Percentiles rank a stretch among this genome's conserved stretches.
Evolutionary conservation across 2,888 invertebrate genomes (phyloP).

Genomic region (Steinernema carpocapsae): DNA sequence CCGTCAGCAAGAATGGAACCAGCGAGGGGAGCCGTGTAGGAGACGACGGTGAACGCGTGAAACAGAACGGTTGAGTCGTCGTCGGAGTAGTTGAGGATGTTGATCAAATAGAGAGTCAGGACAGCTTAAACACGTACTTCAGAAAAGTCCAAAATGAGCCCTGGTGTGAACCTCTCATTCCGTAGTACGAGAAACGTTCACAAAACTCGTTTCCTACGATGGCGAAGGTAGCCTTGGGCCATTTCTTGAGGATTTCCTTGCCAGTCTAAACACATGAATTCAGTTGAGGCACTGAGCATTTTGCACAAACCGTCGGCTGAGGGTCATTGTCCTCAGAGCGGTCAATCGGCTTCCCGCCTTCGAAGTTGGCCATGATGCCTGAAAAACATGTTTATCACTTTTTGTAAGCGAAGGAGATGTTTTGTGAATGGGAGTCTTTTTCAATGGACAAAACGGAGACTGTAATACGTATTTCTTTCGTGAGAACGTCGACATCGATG

Average conservation of each 20-base stretch:
- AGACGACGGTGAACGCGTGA: slow-evolving; percentile 86
- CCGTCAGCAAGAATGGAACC: slow-evolving; percentile 94
- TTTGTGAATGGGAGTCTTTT: too few species aligned
- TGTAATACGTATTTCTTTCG: too few species aligned
- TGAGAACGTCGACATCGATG: too few species aligned
- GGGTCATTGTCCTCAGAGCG: not conserved
- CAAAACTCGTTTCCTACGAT: slow-evolving; percentile 96
- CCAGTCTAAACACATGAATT: not conserved
- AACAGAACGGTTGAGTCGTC: slow-evolving; percentile 83
- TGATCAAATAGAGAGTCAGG: slow-evolving; percentile 39
- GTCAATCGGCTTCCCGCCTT: not conserved
- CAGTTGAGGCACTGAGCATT: not conserved
- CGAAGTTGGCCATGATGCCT: not conserved
- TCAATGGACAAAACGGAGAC: too few species aligned
- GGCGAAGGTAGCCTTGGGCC: slow-evolving; percentile 64
- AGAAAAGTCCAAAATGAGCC: too few species aligned
- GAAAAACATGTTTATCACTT: not conserved
- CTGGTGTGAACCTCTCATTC: slow-evolving; percentile 82
- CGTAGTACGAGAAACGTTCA: slow-evolving; percentile 94
- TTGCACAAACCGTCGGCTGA: not conserved
- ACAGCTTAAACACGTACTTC: slow-evolving; percentile 35
- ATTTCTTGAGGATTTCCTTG: slow-evolving; percentile 39
- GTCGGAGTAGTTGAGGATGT: slow-evolving; percentile 79
- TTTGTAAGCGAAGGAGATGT: too few species aligned
- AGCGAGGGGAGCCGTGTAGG: slow-evolving; percentile 84